phyloP scores from a whole-genome alignment of 37 sponge, comb jelly and placozoan species.

The Crambe crambe region DNA sequence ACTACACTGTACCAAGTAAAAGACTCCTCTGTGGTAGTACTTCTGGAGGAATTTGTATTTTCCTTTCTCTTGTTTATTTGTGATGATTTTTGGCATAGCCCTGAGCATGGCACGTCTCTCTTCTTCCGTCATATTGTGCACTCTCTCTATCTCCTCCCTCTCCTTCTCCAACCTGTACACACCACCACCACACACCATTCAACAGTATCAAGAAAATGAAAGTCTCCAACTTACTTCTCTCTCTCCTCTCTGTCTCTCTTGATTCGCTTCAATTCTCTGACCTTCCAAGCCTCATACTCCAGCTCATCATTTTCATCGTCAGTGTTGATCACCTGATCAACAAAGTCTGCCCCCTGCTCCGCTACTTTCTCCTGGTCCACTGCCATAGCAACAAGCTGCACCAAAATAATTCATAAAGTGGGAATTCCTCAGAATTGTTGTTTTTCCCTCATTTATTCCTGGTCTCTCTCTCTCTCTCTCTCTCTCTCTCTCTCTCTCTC shows the following conservation, averaged over 20 bases:
- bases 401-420: neutral
- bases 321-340: constrained; percentile 74
- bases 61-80: constrained; percentile 85
- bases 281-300: constrained; percentile 98
- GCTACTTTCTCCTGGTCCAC: constrained; percentile 33
- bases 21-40: constrained; percentile 98
- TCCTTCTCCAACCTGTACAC: constrained; percentile 73
- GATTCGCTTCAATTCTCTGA: constrained; percentile 93
- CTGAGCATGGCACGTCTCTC: constrained; percentile 69
- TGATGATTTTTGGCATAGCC: constrained; percentile 65
- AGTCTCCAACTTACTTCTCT: constrained; percentile 68
- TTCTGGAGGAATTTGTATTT: constrained; percentile 99
- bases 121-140: constrained; percentile 94
- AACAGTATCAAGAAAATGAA: too few species aligned
- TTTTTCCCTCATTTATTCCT: neutral
- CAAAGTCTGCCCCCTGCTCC: constrained; percentile 30
- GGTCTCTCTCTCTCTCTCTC: neutral
- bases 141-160: constrained; percentile 82
- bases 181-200: neutral
- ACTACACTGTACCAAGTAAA: constrained; percentile 83
- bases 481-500: neutral
- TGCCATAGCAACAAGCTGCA: constrained; percentile 39
- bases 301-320: constrained; percentile 97
- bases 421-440: neutral
- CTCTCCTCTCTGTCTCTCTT: constrained; percentile 94